phyloP scores from a whole-genome alignment of 1,140 invertebrate genomes.

The Caenorhabditis remanei region DNA sequence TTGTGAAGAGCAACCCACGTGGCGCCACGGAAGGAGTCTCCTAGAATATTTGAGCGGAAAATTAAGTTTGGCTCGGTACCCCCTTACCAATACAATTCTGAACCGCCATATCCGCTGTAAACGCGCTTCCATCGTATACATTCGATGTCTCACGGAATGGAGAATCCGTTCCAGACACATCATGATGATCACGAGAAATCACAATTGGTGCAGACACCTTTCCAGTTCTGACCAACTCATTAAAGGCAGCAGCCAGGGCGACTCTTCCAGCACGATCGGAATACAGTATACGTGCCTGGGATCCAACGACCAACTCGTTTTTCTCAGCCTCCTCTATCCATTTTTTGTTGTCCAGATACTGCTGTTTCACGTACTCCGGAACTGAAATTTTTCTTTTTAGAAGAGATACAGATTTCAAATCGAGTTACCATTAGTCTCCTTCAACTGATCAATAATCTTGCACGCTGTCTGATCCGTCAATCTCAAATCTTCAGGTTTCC shows the following conservation, averaged over 20 bases:
- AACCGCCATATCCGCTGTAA: constrained; percentile 84
- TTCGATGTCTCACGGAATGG: constrained; percentile 82
- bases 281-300: constrained; percentile 83
- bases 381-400: not conserved
- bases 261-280: constrained; percentile 82
- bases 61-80: too few relatives aligned
- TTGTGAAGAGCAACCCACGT: constrained; percentile 85
- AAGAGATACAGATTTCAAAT: not conserved
- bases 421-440: constrained; percentile 75
- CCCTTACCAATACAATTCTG: constrained; percentile 84
- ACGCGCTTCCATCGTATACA: constrained; percentile 83
- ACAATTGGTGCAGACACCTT: constrained; percentile 81
- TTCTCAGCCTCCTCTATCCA: constrained; percentile 82
- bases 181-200: constrained; percentile 83
- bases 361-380: constrained; percentile 79
- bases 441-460: constrained; percentile 80
- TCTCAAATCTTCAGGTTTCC: constrained; percentile 80
- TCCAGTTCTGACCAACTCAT: constrained; percentile 71
- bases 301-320: constrained; percentile 81
- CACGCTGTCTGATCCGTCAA: constrained; percentile 82
- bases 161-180: constrained; percentile 83
- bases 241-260: constrained; percentile 82
- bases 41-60: too few relatives aligned
- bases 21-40: constrained; percentile 81
- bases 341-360: constrained; percentile 82